Evolutionary conservation across 2,113 vertebrate genomes (phyloP), one percentile per base, ranked within the genome.

Genomic region (Sturnus vulgaris): DNA sequence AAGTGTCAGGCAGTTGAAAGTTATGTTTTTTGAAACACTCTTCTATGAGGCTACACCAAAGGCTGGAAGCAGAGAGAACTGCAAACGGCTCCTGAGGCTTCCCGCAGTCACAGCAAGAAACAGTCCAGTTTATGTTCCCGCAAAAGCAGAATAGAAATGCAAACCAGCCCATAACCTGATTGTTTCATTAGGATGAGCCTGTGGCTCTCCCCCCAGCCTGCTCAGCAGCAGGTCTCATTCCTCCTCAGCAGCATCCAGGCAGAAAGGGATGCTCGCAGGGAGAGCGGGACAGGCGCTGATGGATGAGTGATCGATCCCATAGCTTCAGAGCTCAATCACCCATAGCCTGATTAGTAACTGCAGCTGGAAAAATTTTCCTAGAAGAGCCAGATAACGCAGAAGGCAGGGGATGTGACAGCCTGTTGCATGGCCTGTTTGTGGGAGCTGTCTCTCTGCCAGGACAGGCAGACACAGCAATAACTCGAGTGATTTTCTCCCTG

Each of bases 211-310:
- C 21, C 24, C 1, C 7, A 55, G 59, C 10, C 70, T 0, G 4
- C 82, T 52, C 92, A 82, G 86, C 93, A 93, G 86, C 79, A 57
- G 61, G 25, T 87, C 84, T 53, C 83, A 85, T 49, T 86, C 83
- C 64, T 78, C 40, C 86, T 72, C 91, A 84, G 66, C 70, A 80
- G 89, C 90, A 73, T 12, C 39, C 24, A 4, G 40, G 24, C 37
- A 82, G 52, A 65, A 73, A 23, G 0, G 20, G 84, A 53, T 64
- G 87, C 73, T 93, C 6, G 3, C 2, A 53, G 65, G 83, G 84
- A 87, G 49, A 79, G 59, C 8, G 10, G 82, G 47, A 65, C 42
- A 15, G 84, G 53, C 0, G 5, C 78, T 61, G 78, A 79, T 19
- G 55, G 82, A 73, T 69, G 70, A 46, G 12, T 61, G 82, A 95